Evolutionary conservation across 92 coral and sea anemone species (phyloP).

Genomic region (Metridium senile): DNA sequence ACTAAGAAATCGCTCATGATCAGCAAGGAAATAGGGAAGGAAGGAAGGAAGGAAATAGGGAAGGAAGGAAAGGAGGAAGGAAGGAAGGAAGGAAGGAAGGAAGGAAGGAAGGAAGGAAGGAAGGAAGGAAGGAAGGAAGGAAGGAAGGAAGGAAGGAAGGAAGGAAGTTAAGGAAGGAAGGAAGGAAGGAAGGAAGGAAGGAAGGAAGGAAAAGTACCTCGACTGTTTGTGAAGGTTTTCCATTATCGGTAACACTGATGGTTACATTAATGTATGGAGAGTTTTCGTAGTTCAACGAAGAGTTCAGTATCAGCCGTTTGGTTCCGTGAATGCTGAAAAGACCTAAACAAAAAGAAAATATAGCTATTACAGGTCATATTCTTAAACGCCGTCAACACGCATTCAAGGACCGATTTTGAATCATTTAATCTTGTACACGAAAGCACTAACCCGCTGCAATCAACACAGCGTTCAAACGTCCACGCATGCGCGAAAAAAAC

Average conservation of each 20-base stretch:
- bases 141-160: constrained; percentile 30
- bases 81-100: constrained; percentile 22
- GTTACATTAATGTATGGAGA: constrained; percentile 45
- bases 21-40: constrained; percentile 9
- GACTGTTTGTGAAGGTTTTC: constrained; percentile 50
- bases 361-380: too few species aligned
- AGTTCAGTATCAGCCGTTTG: constrained; percentile 26
- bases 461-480: too few species aligned
- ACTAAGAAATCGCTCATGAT: too few species aligned
- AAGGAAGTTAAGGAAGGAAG: constrained; percentile 13
- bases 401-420: too few species aligned
- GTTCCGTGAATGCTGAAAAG: constrained; percentile 39
- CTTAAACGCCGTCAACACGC: neutral
- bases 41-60: constrained; percentile 9
- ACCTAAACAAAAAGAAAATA: constrained; percentile 27
- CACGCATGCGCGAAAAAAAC: too few species aligned
- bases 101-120: constrained; percentile 25
- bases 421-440: too few species aligned
- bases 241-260: constrained; percentile 63
- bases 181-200: constrained; percentile 14
- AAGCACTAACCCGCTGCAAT: too few species aligned
- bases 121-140: constrained; percentile 18
- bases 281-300: constrained; percentile 64
- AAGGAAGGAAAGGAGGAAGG: neutral
- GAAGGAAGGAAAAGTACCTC: constrained; percentile 39